Base-by-base conservation (phyloP, 2,888 invertebrate genomes). In the Stenichneumon culpator region DNA sequence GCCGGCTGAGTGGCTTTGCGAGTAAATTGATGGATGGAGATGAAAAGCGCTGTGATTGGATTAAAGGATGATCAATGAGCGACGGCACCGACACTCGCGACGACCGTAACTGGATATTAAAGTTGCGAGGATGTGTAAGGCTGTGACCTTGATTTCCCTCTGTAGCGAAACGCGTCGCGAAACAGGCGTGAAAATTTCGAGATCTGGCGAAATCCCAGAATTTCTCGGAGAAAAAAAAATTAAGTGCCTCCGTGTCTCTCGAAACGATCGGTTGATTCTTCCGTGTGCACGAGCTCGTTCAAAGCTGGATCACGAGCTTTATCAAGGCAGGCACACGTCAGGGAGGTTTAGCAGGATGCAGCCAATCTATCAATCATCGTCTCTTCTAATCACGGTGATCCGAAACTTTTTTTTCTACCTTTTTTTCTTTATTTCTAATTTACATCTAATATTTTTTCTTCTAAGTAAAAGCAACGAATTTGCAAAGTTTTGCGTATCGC, bases 361-460 rank as follows among this genome's bases (percentile, higher is more conserved):
- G 36, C 7, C 54, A 67, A 77, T 77, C 67, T 67, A 77, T 67
- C 77, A 77, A 77, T 77, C 19, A 67, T 25, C 52, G n/a, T 52
- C 60, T n/a, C 16, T 28, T 1, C 60, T 16, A 28, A 11, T 32
- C 25, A 5, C 32, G 28, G 7, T n/a, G 14, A 32, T 14, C 4
- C 16, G 2, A 28, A 44, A 16, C 4, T 3, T 44, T 14, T 14
- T 11, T 44, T 16, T 1, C 0, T 0, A 1, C 16, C 16, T 14
- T 44, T 14, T 63, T n/a, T 4, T 4, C 28, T 28, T 3, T 28
- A 28, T 63, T 60, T 28, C 25, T n/a, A n/a, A n/a, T n/a, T n/a
- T n/a, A n/a, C 19, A 25, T 25, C 9, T 39, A 39, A 39, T 39
- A 1, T 57, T 57, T 57, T 14, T 4, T 32, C 6, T 6, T 32